Percentiles rank a stretch among this genome's conserved stretches.
Conservation (phyloP, 2,888 invertebrate genomes). For the Drosophila dives region DNA sequence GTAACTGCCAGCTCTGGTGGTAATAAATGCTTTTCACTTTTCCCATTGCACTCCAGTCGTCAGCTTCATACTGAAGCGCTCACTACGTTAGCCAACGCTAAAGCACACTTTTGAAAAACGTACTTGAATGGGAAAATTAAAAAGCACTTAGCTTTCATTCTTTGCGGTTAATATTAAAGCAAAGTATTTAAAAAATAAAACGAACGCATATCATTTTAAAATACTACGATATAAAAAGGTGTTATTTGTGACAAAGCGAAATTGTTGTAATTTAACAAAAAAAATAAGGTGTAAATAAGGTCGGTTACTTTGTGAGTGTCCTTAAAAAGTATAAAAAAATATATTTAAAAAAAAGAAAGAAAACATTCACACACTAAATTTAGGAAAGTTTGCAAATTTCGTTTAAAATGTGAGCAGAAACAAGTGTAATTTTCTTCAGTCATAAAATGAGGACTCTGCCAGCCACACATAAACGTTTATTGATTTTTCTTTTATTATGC, state of each 20-base stretch:
- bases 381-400: slow-evolving; percentile 41
- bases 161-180: slow-evolving; percentile 35
- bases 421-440: slow-evolving; percentile 12
- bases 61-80: slow-evolving; percentile 82
- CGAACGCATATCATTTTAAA: slow-evolving; percentile 29
- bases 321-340: neutral
- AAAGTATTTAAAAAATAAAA: slow-evolving; percentile 29
- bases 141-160: slow-evolving; percentile 52
- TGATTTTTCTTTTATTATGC: slow-evolving; percentile 42
- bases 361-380: slow-evolving; percentile 1
- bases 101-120: slow-evolving; percentile 33
- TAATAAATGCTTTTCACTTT: slow-evolving; percentile 85
- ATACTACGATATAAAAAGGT: slow-evolving; percentile 14
- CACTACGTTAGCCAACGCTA: slow-evolving; percentile 67
- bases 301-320: slow-evolving; percentile 51
- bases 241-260: slow-evolving; percentile 18
- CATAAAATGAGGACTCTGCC: slow-evolving; percentile 20
- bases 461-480: slow-evolving; percentile 23
- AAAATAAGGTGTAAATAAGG: slow-evolving; percentile 18
- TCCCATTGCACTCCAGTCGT: slow-evolving; percentile 83
- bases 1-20: slow-evolving; percentile 45
- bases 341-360: neutral
- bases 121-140: slow-evolving; percentile 33
- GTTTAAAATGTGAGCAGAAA: slow-evolving; percentile 23
- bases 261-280: neutral